Evolutionary conservation across 2,797 vertebrate species (phyloP).

Genomic region (Lepus oiostolus): DNA sequence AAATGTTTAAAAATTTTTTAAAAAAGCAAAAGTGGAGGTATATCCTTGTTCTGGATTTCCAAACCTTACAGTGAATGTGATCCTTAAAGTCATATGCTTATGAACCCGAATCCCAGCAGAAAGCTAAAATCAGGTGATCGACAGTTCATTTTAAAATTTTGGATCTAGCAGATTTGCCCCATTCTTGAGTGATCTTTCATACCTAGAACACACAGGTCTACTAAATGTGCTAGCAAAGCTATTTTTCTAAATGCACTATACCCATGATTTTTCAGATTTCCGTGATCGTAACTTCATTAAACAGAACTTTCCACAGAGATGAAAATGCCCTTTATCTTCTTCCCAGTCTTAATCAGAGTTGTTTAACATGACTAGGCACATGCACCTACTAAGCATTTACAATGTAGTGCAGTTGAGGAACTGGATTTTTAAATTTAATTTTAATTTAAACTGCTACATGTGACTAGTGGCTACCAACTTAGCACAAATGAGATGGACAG

Average conservation of each 20-base stretch:
- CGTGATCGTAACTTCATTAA: background rate
- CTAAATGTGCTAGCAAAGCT: background rate
- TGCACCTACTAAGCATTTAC: background rate
- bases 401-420: background rate
- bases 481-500: background rate
- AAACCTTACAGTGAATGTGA: background rate
- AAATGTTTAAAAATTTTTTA: background rate
- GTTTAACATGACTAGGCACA: background rate
- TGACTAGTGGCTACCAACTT: background rate
- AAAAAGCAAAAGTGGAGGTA: background rate
- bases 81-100: background rate
- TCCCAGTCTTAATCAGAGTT: background rate
- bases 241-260: background rate
- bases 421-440: constrained; percentile 28
- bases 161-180: background rate
- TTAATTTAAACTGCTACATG: background rate
- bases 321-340: background rate
- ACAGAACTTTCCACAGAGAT: constrained; percentile 1
- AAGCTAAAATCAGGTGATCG: background rate
- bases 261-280: background rate
- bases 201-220: background rate
- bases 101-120: background rate
- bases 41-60: background rate
- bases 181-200: constrained; percentile 31
- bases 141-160: background rate